Percentiles rank a stretch among this genome's conserved stretches.
phyloP scores from a whole-genome alignment of 2,888 invertebrate species.

The Biston betularia region DNA sequence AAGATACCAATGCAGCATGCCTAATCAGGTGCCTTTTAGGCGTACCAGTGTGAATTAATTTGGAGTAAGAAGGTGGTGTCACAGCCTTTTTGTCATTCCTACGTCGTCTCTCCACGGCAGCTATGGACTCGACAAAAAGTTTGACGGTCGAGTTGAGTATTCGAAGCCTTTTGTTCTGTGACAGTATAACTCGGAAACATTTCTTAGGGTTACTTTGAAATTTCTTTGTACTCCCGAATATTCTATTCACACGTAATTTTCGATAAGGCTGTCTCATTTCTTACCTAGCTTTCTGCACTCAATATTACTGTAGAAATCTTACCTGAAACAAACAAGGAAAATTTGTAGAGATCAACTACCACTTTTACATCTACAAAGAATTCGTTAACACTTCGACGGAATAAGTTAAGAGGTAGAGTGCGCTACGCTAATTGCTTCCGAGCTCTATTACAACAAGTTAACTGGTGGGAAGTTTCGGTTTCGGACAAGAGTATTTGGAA shows the following conservation, averaged over 20 bases:
- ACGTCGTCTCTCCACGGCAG: conserved; percentile 28
- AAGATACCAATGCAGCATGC: conserved; percentile 34
- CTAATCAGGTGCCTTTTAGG: conserved; percentile 34
- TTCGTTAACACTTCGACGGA: conserved; percentile 23
- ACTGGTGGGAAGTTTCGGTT: conserved; percentile 27
- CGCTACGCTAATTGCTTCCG: conserved; percentile 29
- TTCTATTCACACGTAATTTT: neutral
- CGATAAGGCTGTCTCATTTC: neutral
- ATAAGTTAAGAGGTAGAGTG: conserved; percentile 24
- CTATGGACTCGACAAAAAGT: conserved; percentile 18
- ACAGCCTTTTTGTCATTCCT: conserved; percentile 39
- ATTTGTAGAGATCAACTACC: conserved; percentile 17
- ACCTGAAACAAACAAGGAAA: conserved; percentile 45
- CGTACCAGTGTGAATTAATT: conserved; percentile 53
- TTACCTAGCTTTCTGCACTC: neutral
- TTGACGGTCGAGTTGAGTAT: conserved; percentile 3
- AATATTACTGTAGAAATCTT: conserved; percentile 17
- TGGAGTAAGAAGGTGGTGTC: conserved; percentile 36
- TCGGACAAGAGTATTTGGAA: conserved; percentile 24
- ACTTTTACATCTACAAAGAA: conserved; percentile 28
- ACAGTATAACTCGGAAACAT: neutral
- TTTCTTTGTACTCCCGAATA: neutral
- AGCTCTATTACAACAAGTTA: conserved; percentile 33
- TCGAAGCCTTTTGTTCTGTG: conserved; percentile 12
- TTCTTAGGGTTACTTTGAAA: neutral